Evolutionary conservation across 2,888 invertebrate genomes (phyloP).

Genomic region (Xestia c-nigrum): DNA sequence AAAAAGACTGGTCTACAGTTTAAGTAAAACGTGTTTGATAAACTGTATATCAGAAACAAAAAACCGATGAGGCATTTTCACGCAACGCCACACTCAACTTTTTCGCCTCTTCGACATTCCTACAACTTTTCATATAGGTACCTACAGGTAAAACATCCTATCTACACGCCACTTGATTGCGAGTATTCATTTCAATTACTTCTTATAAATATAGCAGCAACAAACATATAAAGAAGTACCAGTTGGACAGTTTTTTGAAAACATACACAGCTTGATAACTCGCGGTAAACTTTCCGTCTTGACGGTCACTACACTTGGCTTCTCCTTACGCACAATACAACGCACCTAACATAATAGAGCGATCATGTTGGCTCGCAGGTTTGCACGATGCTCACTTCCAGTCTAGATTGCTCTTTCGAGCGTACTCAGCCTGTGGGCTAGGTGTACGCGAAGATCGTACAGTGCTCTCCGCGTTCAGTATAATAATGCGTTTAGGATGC

Average conservation of each 20-base stretch:
- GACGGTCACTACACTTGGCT: not conserved
- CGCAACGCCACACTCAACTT: not conserved
- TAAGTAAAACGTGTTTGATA: not conserved
- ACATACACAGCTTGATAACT: not conserved
- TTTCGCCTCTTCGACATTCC: not conserved
- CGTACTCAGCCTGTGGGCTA: no score
- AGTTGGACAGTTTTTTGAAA: not conserved
- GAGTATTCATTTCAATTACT: conserved; percentile 14
- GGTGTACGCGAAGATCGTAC: no score
- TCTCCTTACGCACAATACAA: no score
- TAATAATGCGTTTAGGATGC: no score
- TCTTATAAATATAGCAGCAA: not conserved
- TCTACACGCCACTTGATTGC: conserved; percentile 19
- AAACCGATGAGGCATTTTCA: not conserved
- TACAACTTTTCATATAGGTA: not conserved
- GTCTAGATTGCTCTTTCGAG: no score
- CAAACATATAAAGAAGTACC: not conserved
- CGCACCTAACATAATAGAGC: no score
- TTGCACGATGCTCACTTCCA: no score
- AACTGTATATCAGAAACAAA: not conserved
- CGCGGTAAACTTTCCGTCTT: not conserved
- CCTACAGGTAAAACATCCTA: not conserved
- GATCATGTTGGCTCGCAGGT: no score
- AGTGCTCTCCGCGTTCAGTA: no score
- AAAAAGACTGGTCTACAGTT: not conserved